Percentiles rank a stretch among this genome's conserved stretches.
Evolutionary conservation across 2,888 invertebrate species (phyloP).

Genomic region (Tenthredo livida): DNA sequence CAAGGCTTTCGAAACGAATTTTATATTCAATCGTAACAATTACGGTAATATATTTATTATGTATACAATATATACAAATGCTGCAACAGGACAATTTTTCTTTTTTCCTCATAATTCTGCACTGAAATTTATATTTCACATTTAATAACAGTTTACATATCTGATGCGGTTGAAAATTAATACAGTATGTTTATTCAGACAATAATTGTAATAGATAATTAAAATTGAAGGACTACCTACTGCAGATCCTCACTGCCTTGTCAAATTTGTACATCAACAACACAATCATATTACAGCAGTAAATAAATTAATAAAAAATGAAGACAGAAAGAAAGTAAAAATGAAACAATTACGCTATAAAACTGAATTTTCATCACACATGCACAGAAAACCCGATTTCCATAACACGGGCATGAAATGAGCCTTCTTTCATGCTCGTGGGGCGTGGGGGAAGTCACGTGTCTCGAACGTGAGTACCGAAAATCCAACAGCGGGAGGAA

Average conservation of each 20-base stretch:
- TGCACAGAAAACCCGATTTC: too few relatives aligned
- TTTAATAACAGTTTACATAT: neutral
- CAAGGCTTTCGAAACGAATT: slow-evolving; percentile 10
- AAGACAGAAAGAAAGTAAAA: neutral
- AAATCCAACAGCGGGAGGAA: too few relatives aligned
- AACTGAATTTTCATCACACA: too few relatives aligned
- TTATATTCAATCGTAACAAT: neutral
- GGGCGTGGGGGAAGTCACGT: too few relatives aligned
- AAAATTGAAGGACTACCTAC: neutral
- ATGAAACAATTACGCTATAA: neutral
- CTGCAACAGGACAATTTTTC: slow-evolving; percentile 7
- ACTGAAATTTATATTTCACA: neutral
- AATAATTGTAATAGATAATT: neutral
- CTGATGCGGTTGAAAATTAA: neutral
- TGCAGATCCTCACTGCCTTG: neutral
- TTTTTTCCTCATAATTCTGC: neutral
- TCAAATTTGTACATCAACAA: neutral
- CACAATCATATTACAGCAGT: neutral
- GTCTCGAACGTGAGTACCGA: too few relatives aligned
- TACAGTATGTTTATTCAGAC: neutral
- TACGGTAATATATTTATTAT: neutral
- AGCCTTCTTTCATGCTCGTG: too few relatives aligned
- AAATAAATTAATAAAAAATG: neutral
- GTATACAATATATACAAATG: slow-evolving; percentile 23
- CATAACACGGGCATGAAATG: too few relatives aligned